phyloP scores from a whole-genome alignment of 2,113 vertebrate species.

The Lasiurus borealis region DNA sequence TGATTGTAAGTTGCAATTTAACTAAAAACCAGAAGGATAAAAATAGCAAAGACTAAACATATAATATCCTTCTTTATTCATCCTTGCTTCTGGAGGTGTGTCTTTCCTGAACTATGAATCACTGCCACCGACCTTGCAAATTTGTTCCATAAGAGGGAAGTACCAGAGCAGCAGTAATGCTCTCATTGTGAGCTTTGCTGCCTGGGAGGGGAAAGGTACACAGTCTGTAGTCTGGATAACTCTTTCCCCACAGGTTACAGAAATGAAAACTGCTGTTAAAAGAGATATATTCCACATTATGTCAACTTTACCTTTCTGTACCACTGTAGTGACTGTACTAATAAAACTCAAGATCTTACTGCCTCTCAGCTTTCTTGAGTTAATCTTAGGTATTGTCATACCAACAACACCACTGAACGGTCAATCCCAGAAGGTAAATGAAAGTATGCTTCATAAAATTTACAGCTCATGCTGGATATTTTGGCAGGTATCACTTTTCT shows the following conservation, averaged over 20 bases:
- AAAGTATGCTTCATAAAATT: constrained; percentile 55
- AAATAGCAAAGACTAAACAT: constrained; percentile 73
- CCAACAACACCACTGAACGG: not conserved
- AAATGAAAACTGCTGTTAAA: not conserved
- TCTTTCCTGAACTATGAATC: constrained; percentile 67
- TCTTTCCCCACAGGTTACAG: not conserved
- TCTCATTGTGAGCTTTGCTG: not conserved
- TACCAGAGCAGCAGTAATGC: not conserved
- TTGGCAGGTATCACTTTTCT: constrained; percentile 34
- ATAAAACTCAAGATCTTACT: not conserved
- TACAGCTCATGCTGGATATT: constrained; percentile 50
- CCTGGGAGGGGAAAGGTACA: not conserved
- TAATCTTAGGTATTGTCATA: not conserved
- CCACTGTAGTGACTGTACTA: too few species aligned
- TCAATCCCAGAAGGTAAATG: constrained; percentile 60
- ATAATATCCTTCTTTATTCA: constrained; percentile 64
- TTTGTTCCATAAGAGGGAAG: constrained; percentile 53
- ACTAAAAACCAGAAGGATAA: constrained; percentile 70
- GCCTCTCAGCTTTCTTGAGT: not conserved
- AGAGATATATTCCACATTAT: not conserved
- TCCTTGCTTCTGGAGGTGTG: constrained; percentile 64
- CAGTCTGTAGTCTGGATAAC: too few species aligned
- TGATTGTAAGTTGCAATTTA: constrained; percentile 68
- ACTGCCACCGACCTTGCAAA: constrained; percentile 44
- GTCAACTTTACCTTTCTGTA: not conserved